Base-by-base conservation (phyloP, 2,888 invertebrate species). In the Heteromyza rotundicornis region DNA sequence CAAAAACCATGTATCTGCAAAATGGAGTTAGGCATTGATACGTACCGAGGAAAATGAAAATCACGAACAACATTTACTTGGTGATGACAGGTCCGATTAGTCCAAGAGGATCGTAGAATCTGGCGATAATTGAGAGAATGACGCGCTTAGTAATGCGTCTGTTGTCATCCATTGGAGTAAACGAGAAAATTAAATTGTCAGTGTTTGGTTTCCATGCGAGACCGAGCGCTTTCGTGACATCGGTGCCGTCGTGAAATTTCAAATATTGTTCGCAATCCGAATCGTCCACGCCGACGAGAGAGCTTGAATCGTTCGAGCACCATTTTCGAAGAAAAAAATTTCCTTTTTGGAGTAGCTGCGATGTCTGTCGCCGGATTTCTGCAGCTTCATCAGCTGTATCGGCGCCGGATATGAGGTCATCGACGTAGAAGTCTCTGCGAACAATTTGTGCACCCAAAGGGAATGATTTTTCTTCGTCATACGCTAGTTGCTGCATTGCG, bases 21-120 rank as follows among this genome's bases (percentile, higher is more conserved):
- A 10, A 35, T 53, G 19, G 56, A 40, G 36, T 49, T 50, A 1
- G 58, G 51, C 17, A 54, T 27, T 12, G 47, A 17, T 49, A 62
- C 53, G 44, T 32, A 62, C 0, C 64, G 60, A 24, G 63, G 54
- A 60, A 64, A 55, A 22, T 58, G 22, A 27, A 64, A 52, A 24
- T 59, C 49, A 51, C 36, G 55, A 5, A 59, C 47, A 47, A 58
- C 10, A 16, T 32, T n/a, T 62, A 53, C 59, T 65, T 66, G 10
- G 60, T 47, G 10, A 65, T 57, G 1, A 64, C 50, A 10, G 68
- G 60, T n/a, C 60, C 50, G 20, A 66, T 66, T 20, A 96, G 96
- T 87, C 96, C 92, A 89, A 81, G 64, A 2, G 61, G 68, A n/a
- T 65, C 63, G 20, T 64, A 67, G 44, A 61, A 64, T 12, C 61